Evolutionary conservation across 2,888 invertebrate species (phyloP), one percentile per base, ranked within the genome.

Genomic region (Apamea monoglypha): DNA sequence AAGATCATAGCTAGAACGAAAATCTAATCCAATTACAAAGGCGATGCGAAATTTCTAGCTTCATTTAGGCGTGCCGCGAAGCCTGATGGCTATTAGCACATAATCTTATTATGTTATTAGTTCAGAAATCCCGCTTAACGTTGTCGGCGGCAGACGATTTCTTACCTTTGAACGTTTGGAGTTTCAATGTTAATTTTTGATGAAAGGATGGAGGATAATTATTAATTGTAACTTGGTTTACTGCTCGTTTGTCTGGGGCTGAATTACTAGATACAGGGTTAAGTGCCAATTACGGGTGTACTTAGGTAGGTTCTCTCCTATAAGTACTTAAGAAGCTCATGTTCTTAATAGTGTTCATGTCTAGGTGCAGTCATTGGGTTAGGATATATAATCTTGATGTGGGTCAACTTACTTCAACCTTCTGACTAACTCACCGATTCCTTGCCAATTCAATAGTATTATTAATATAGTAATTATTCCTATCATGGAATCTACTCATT

Each of bases 61-160:
- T 90, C 86, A 92, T 92, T 91, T 88, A 87, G 82, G 84, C 76
- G 77, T 75, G 36, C 74, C 70, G 69, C 75, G 85, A 88, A 91
- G 92, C 93, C 93, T 88, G 84, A 53, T 81, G 83, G 74, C 81
- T 83, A 87, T 88, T 86, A 86, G 78, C 81, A 81, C 80, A 81
- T 91, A 92, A 93, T 94, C 93, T 88, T 82, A 93, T 93, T 93
- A 93, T 84, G 86, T 86, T 89, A 91, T 92, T 92, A 91, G 88
- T 80, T 90, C 63, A 78, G 80, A 84, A 87, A 90, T 86, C 82
- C 86, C 76, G 86, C 86, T 89, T 90, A 89, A 85, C 89, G 81
- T 79, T 69, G 74, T 67, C 29, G 72, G n/a, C 10, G 68, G 70
- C 56, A 68, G 71, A 25, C 59, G 76, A 76, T 85, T 88, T 72